These are phyloP conservation scores for Neoitamus cyanurus DNA, from an alignment of 2,888 invertebrate species.

Conservation along the genomic window DNA sequence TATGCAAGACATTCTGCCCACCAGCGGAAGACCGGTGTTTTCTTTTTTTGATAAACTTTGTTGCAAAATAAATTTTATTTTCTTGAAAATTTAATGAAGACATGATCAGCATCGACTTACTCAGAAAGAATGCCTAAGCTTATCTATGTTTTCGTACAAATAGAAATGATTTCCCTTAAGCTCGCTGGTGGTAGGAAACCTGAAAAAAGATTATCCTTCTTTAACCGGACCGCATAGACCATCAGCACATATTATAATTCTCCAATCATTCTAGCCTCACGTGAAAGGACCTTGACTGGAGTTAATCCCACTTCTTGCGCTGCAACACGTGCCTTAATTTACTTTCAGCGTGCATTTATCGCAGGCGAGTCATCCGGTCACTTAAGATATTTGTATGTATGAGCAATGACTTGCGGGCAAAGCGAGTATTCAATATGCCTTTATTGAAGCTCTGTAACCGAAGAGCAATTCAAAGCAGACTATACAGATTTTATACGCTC, in stretches of 20 bases:
- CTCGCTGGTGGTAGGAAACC: no score
- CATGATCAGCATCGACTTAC: no score
- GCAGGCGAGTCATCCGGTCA: background rate
- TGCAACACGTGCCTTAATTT: conserved; percentile 1
- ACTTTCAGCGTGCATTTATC: background rate
- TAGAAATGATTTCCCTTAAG: no score
- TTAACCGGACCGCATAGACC: background rate
- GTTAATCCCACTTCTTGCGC: background rate
- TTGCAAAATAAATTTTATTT: no score
- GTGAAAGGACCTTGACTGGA: background rate
- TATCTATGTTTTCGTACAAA: no score
- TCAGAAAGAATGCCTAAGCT: no score
- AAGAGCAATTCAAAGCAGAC: background rate
- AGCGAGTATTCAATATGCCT: background rate
- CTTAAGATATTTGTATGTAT: background rate
- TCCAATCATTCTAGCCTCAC: background rate
- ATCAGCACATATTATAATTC: background rate
- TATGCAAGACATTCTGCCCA: no score
- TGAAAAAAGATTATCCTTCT: background rate
- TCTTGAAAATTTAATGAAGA: no score
- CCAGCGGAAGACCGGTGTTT: no score
- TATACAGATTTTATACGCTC: background rate
- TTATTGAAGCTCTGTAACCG: background rate
- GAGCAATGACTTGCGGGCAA: background rate
- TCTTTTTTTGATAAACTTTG: no score